Conservation (phyloP, 2,797 vertebrate genomes). For the Iguana delicatissima region DNA sequence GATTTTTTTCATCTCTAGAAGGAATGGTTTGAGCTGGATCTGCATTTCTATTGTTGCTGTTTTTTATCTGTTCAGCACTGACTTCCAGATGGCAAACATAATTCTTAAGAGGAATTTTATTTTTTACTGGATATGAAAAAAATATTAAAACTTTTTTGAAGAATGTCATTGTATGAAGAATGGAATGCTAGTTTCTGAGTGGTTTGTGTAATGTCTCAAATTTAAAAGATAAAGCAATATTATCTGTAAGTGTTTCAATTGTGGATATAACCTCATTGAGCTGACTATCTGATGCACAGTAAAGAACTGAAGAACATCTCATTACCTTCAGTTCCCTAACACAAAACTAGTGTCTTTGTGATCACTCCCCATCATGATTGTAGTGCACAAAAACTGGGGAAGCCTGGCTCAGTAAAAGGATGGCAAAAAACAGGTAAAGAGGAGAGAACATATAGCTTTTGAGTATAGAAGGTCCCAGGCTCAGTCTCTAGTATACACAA, state of each 20-base stretch:
- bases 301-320: not conserved
- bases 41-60: slow-evolving; percentile 51
- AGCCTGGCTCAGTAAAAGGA: not conserved
- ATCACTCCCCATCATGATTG: not conserved
- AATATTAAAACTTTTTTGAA: slow-evolving; percentile 15
- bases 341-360: not conserved
- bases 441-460: not conserved
- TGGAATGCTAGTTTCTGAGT: slow-evolving; percentile 11
- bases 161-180: slow-evolving; percentile 31
- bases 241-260: not conserved
- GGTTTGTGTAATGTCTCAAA: not conserved
- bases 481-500: not conserved
- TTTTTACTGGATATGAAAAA: not conserved
- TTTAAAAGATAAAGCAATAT: slow-evolving; percentile 14
- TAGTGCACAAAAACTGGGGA: not conserved
- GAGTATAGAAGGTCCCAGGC: not conserved
- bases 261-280: not conserved
- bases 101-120: not conserved
- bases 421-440: not conserved
- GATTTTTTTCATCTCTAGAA: slow-evolving; percentile 47
- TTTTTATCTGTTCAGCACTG: slow-evolving; percentile 37
- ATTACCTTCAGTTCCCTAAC: not conserved
- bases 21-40: slow-evolving; percentile 57
- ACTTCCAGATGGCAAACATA: slow-evolving; percentile 7
- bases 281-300: not conserved